Evolutionary conservation across 2,113 vertebrate species (phyloP), one percentile per base, ranked within the genome.

Genomic region (Psilopsiagon aymara): DNA sequence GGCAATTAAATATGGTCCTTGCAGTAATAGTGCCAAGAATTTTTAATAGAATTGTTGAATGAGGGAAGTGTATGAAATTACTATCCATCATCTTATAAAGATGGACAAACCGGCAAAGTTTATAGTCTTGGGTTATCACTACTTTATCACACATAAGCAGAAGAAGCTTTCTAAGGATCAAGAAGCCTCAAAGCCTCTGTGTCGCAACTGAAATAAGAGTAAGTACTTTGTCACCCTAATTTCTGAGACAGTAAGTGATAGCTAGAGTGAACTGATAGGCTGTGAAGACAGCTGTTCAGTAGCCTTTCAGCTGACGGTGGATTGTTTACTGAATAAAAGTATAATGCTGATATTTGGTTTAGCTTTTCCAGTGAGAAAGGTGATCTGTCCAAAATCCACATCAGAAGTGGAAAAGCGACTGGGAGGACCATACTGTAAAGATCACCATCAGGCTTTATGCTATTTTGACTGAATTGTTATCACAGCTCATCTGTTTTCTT

Each of bases 101-200:
- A 73, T 66, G n/a, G 75, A 69, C 57, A 80, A 67, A 74, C 23
- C 79, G 18, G 66, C 18, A 66, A 80, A 62, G 15, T 49, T 80
- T 70, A 31, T 55, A 73, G 59, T 52, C 67, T 49, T 90, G 47
- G 20, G 24, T n/a, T 49, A 90, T 85, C 67, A 88, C 21, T 87
- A 11, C 17, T 80, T 91, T 94, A 91, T 90, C 79, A 95, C 62
- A 62, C 47, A 44, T 28, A 69, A 82, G 31, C 84, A 95, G 85
- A 92, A 93, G 79, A 31, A 86, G 18, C 24, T 96, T 91, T 90
- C 35, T 69, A 62, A 68, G 82, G 82, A 93, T 95, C 94, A 78
- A 79, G 57, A 88, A 68, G 31, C 17, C 52, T 82, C 57, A 82
- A 69, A 88, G 41, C 44, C 27, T 85, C 74, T 68, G 47, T 69